Evolutionary conservation across 2,888 invertebrate genomes (phyloP).

Genomic region (Acanthopleura granulata): DNA sequence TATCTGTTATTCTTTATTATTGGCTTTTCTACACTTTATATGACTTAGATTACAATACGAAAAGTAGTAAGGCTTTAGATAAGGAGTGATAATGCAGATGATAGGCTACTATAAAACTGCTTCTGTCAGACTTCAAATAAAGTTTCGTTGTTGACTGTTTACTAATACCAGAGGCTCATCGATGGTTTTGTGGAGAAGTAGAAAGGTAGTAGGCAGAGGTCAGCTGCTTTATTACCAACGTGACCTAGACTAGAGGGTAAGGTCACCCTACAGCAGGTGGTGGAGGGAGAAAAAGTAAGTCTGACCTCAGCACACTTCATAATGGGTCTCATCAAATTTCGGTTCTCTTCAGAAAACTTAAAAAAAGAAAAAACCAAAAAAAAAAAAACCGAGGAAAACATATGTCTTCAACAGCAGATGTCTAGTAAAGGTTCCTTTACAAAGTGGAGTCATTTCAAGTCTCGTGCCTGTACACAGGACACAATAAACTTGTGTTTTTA

Average conservation of each 20-base stretch:
- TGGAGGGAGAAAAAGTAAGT: background rate
- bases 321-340: conserved; percentile 4
- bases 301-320: background rate
- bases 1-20: no score
- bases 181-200: no score
- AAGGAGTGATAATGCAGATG: no score
- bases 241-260: background rate
- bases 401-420: background rate
- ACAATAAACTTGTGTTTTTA: background rate
- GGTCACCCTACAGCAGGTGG: conserved; percentile 20
- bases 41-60: no score
- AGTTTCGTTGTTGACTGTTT: no score
- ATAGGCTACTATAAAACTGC: no score
- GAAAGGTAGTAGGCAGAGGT: no score
- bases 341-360: background rate
- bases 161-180: no score
- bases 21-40: no score
- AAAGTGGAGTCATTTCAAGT: conserved; percentile 3
- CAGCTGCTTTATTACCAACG: no score
- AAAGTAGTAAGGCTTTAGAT: no score
- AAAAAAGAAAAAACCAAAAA: background rate
- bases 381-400: background rate
- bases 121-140: no score
- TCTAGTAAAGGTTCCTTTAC: background rate
- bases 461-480: background rate